A percentile compares a stretch with the other conserved stretches of the same genome.
Evolutionary conservation across 2,888 invertebrate species (phyloP).

Genomic region (Amiota mariae): DNA sequence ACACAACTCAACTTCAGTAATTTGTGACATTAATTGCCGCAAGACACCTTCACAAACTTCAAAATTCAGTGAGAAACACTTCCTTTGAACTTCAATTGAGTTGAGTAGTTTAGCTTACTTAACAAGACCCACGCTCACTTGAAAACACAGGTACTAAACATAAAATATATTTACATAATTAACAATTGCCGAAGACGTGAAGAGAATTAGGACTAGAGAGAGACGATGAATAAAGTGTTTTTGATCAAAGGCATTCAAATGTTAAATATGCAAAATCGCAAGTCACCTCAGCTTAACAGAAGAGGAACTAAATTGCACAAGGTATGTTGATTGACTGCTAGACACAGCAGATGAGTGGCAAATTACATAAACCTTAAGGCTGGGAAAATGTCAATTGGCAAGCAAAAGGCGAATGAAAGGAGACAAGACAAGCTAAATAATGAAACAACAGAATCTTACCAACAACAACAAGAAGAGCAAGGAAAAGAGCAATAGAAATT

Average conservation of each 20-base stretch:
- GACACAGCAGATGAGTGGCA: not conserved
- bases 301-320: not conserved
- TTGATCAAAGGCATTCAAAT: constrained; percentile 22
- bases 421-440: not conserved
- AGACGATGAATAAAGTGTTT: no score
- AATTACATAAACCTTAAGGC: constrained; percentile 17
- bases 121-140: not conserved
- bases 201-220: no score
- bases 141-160: not conserved
- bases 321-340: not conserved
- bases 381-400: not conserved
- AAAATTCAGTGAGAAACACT: not conserved
- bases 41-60: no score
- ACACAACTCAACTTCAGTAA: no score
- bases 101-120: not conserved
- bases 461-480: constrained; percentile 9
- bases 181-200: not conserved
- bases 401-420: not conserved
- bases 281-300: not conserved
- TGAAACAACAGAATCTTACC: constrained; percentile 9
- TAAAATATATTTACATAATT: constrained; percentile 19
- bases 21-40: no score
- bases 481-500: constrained; percentile 3
- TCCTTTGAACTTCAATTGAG: not conserved
- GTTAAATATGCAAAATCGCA: constrained; percentile 20